Base-by-base conservation (phyloP, 2,113 vertebrate species). In the Peromyscus leucopus region DNA sequence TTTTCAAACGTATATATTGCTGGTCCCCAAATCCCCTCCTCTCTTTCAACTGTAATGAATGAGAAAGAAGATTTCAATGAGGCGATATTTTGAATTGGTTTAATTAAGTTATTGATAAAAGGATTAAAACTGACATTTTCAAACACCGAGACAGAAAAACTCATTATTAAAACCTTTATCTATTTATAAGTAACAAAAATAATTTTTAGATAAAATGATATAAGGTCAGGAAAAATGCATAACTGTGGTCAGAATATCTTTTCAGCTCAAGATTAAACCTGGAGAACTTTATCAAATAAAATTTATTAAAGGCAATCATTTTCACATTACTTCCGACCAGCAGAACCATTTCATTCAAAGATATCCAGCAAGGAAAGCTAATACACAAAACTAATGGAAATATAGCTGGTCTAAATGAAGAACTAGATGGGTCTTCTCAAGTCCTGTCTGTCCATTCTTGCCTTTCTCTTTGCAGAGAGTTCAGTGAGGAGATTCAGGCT, bases 71-170 rank as follows among this genome's bases (percentile, higher is more conserved):
- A 95, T 95, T 71, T 91, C 69, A 80, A 87, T 90, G 42, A 92
- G 59, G 42, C 36, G 39, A 42, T 82, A 61, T 36, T 97, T 84
- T 80, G 57, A 90, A 80, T 90, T 83, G 75, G 24, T 21, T 97
- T 94, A 97, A 94, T 93, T 91, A 96, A 95, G 69, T 84, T 93
- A 95, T 76, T 95, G 94, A 95, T 97, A 96, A 96, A 95, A 92
- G 74, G 88, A 97, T 97, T 94, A 95, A 96, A 92, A 42, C 48
- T 69, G 94, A 93, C 93, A 90, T 90, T 96, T 96, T 96, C 65
- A 90, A 96, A 93, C n/a, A 84, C 3, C 10, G 51, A 96, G 16
- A 63, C 26, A 42, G 46, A 93, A 93, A 97, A 93, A 63, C 74
- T 90, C 90, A 97, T 94, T 93, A 92, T 96, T 91, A 94, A 94